These are phyloP conservation scores for Heteromyza rotundicornis DNA, from an alignment of 2,888 invertebrate species.

Conservation along the genomic window DNA sequence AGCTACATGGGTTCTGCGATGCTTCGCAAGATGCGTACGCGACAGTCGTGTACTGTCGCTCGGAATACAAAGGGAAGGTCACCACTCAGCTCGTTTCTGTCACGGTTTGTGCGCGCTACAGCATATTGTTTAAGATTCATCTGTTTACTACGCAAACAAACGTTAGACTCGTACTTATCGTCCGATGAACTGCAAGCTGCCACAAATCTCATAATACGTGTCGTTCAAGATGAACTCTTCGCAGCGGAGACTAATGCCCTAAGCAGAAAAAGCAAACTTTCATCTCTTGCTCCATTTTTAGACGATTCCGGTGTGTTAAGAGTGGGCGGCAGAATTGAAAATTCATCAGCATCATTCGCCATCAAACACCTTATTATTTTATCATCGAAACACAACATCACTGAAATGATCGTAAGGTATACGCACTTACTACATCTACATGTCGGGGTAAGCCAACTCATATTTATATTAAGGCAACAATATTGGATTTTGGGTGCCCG, in stretches of 20 bases:
- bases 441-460: background rate
- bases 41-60: too few species aligned
- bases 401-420: background rate
- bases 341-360: background rate
- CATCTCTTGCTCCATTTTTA: background rate
- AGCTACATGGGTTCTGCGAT: background rate
- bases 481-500: slow-evolving; percentile 9
- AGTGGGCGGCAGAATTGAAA: too few species aligned
- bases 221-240: too few species aligned
- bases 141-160: too few species aligned
- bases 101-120: too few species aligned
- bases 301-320: background rate
- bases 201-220: too few species aligned
- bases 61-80: too few species aligned
- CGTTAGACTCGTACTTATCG: too few species aligned
- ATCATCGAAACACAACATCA: background rate
- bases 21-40: background rate
- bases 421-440: background rate
- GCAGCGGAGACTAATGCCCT: too few species aligned
- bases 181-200: too few species aligned
- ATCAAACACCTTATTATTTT: background rate
- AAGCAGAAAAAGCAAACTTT: background rate
- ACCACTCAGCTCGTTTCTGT: too few species aligned
- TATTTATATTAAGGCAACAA: background rate
- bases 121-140: too few species aligned